Evolutionary conservation across 2,797 vertebrate species (phyloP).

Genomic region (Manis pentadactyla): DNA sequence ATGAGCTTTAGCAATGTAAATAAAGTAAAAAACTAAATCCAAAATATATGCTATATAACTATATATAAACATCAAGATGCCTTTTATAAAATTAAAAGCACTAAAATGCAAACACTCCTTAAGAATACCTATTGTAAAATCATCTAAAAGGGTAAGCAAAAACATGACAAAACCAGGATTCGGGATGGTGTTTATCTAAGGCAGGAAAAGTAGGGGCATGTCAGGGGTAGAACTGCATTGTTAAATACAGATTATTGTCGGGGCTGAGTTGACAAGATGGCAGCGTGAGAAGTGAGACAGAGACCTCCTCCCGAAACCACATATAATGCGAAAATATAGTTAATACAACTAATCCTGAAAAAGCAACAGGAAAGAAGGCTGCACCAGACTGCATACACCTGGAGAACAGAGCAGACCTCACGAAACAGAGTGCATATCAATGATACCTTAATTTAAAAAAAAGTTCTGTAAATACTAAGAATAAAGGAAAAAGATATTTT

Average conservation of each 20-base stretch:
- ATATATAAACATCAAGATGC: background rate
- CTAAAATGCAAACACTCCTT: background rate
- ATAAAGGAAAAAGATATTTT: too few species aligned
- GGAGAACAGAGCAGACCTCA: too few species aligned
- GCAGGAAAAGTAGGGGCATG: background rate
- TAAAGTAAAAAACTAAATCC: background rate
- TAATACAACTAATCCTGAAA: too few species aligned
- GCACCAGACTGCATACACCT: too few species aligned
- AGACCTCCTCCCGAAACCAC: too few species aligned
- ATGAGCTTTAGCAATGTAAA: background rate
- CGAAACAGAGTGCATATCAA: too few species aligned
- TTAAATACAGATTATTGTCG: background rate
- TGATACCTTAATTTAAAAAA: too few species aligned
- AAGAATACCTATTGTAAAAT: background rate
- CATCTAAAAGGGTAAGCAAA: background rate
- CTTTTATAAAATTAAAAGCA: background rate
- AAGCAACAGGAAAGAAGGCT: too few species aligned
- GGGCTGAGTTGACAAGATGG: too few species aligned
- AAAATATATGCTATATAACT: background rate
- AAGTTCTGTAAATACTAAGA: too few species aligned
- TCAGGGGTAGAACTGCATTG: background rate
- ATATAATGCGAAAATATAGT: too few species aligned
- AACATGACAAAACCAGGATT: background rate
- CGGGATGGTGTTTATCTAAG: background rate
- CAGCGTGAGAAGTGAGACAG: too few species aligned